A percentile compares a stretch with the other conserved stretches of the same genome.
Evolutionary conservation across 2,113 vertebrate genomes (phyloP).

Genomic region (Lampris incognitus): DNA sequence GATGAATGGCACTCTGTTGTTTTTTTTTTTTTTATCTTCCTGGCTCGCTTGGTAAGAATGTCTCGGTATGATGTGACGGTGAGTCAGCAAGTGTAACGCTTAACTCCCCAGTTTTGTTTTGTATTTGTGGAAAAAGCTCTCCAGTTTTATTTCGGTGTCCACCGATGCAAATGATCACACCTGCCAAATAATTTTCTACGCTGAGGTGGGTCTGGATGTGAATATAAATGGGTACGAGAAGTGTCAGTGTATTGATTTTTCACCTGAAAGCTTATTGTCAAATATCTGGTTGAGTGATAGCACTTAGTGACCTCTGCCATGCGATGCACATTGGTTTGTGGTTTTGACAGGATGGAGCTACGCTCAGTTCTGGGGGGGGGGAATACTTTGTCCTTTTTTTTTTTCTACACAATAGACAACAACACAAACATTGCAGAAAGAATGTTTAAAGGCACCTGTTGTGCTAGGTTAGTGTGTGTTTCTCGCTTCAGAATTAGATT

Average conservation of each 20-base stretch:
- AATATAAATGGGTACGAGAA: conserved; percentile 62
- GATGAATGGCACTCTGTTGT: too few relatives aligned
- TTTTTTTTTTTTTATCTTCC: too few relatives aligned
- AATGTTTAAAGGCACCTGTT: background rate
- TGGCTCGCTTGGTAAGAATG: background rate
- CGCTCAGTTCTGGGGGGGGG: conserved; percentile 5
- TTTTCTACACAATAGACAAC: background rate
- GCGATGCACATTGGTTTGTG: conserved; percentile 27
- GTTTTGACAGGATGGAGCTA: conserved; percentile 33
- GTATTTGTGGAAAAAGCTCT: conserved; percentile 13
- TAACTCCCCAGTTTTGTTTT: conserved; percentile 27
- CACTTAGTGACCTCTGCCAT: conserved; percentile 47
- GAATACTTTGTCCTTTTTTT: background rate
- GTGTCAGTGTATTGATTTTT: conserved; percentile 69
- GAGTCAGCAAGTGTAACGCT: background rate
- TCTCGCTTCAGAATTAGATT: too few relatives aligned
- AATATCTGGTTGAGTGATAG: conserved; percentile 55
- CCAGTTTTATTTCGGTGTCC: conserved; percentile 22
- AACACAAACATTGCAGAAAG: background rate
- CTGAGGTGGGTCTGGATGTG: conserved; percentile 46
- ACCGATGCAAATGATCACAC: conserved; percentile 19
- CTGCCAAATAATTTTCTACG: conserved; percentile 39
- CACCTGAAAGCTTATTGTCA: conserved; percentile 49
- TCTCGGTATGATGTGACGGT: conserved; percentile 11
- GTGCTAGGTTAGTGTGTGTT: too few relatives aligned